phyloP scores from a whole-genome alignment of 2,113 vertebrate species.

The Myiagra hebetior region DNA sequence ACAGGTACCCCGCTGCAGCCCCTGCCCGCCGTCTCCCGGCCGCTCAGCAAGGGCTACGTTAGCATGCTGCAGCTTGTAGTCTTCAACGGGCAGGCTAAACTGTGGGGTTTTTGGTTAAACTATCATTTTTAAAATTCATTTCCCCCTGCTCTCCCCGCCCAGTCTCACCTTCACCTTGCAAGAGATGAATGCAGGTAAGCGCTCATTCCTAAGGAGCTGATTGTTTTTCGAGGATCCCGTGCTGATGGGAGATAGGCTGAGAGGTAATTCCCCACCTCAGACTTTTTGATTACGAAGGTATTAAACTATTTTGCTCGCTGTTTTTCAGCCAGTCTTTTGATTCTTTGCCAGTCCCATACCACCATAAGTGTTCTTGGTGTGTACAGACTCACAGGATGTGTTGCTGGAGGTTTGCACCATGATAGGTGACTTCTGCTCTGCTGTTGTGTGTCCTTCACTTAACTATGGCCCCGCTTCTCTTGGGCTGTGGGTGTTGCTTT shows the following conservation, averaged over 20 bases:
- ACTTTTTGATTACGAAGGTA: not conserved
- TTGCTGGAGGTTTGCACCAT: not conserved
- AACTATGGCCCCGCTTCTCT: not conserved
- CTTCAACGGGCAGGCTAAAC: not conserved
- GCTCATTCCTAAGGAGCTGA: not conserved
- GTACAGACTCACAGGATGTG: not conserved
- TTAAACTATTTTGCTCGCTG: not conserved
- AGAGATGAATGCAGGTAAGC: not conserved
- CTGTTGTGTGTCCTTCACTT: not conserved
- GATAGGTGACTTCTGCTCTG: not conserved
- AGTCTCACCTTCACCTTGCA: not conserved
- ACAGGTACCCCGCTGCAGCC: not conserved
- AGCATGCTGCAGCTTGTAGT: not conserved
- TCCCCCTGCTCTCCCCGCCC: rapidly evolving
- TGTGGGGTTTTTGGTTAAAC: not conserved
- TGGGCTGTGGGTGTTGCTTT: not conserved
- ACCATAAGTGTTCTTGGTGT: not conserved
- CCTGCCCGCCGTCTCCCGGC: rapidly evolving
- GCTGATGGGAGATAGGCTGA: not conserved
- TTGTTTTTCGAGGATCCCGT: not conserved
- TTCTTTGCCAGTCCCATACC: not conserved
- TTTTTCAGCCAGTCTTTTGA: not conserved
- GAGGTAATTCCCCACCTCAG: not conserved
- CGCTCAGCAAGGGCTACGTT: rapidly evolving
- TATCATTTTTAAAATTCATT: not conserved